Conservation (phyloP, 2,797 vertebrate species). For the Triplophysa yarkandensis region DNA sequence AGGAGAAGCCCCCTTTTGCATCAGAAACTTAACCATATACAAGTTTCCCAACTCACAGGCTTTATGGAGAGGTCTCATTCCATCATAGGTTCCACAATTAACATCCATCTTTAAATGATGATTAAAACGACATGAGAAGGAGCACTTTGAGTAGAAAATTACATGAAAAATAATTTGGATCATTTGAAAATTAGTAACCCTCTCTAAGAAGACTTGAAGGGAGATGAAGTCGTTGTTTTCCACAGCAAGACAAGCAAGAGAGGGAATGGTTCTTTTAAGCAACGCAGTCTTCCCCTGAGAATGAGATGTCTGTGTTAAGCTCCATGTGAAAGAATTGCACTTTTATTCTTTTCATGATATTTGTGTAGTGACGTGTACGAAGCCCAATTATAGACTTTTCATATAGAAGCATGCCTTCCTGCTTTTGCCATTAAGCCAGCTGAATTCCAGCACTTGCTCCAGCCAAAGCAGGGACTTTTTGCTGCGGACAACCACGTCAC, state of each 20-base stretch:
- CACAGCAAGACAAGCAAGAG: conserved; percentile 36
- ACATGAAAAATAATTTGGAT: too few species aligned
- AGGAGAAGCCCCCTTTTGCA: conserved; percentile 22
- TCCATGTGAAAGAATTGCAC: too few species aligned
- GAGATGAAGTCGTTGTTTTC: conserved; percentile 40
- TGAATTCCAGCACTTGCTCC: conserved; percentile 30
- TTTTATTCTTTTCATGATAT: too few species aligned
- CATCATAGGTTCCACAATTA: conserved; percentile 34
- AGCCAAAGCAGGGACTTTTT: conserved; percentile 32
- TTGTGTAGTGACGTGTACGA: too few species aligned
- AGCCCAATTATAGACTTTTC: too few species aligned
- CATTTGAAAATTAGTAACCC: too few species aligned
- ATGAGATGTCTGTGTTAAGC: neutral
- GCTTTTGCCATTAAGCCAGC: conserved; percentile 31
- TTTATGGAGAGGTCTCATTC: conserved; percentile 16
- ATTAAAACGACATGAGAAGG: too few species aligned
- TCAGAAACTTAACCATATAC: conserved; percentile 38
- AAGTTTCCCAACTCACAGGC: conserved; percentile 38
- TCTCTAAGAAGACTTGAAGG: conserved; percentile 24
- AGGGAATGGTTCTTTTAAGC: conserved; percentile 22
- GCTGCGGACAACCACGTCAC: conserved; percentile 19
- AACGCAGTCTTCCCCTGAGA: conserved; percentile 1
- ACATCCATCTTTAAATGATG: conserved; percentile 3
- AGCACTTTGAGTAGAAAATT: too few species aligned
- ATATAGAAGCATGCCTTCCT: conserved; percentile 37